phyloP scores from a whole-genome alignment of 2,888 invertebrate species.

The Drosophila trichaetosa region DNA sequence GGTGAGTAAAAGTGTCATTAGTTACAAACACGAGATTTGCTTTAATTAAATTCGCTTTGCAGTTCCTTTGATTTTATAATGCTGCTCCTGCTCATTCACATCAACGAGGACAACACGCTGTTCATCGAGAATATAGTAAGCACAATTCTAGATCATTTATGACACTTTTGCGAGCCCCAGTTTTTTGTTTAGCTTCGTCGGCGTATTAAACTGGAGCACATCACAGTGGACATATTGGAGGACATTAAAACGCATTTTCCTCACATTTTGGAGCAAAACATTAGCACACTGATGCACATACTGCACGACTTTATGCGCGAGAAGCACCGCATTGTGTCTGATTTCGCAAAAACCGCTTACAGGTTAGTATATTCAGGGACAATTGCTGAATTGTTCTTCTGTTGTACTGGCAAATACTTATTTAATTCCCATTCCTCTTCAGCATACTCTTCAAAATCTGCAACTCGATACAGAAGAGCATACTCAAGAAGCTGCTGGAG shows the following conservation, averaged over 20 bases:
- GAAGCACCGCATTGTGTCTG: slow-evolving; percentile 86
- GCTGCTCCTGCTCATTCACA: slow-evolving; percentile 88
- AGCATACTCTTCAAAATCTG: slow-evolving; percentile 82
- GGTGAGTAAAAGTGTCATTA: slow-evolving; percentile 34
- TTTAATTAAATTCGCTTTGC: slow-evolving; percentile 8
- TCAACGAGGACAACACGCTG: slow-evolving; percentile 87
- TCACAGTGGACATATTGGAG: slow-evolving; percentile 87
- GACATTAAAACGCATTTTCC: slow-evolving; percentile 87
- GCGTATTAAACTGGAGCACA: slow-evolving; percentile 87
- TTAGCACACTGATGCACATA: slow-evolving; percentile 86
- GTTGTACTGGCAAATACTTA: background rate
- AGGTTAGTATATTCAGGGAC: slow-evolving; percentile 77
- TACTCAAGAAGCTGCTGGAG: slow-evolving; percentile 81
- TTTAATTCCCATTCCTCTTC: background rate
- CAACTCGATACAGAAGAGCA: slow-evolving; percentile 81
- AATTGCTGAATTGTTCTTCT: background rate
- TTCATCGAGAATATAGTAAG: slow-evolving; percentile 88
- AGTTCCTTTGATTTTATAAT: slow-evolving; percentile 90
- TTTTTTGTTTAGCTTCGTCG: slow-evolving; percentile 81
- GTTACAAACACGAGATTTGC: background rate
- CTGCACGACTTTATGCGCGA: slow-evolving; percentile 86
- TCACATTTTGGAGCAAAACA: slow-evolving; percentile 86
- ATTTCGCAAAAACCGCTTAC: slow-evolving; percentile 87
- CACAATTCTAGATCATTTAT: slow-evolving; percentile 68
- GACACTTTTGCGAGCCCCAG: background rate